Conservation (phyloP, 2,113 vertebrate species). For the Trematocara marginatum region DNA sequence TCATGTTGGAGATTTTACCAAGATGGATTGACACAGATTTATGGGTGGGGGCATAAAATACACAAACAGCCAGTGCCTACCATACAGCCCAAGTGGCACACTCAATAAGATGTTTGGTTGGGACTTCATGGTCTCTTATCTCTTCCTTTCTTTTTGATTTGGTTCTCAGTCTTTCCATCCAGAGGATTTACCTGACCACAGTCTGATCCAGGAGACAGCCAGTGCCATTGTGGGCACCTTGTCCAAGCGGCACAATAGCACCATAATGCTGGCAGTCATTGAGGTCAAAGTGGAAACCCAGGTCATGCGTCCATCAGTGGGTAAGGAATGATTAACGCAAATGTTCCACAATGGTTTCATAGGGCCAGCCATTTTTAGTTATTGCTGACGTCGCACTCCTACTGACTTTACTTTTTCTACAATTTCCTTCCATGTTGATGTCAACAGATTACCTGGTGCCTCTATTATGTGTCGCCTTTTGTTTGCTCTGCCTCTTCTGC, state of each 20-base stretch:
- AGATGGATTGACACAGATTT: background rate
- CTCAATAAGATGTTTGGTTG: background rate
- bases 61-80: background rate
- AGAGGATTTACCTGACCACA: conserved; percentile 82
- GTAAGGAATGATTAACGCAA: conserved; percentile 57
- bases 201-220: conserved; percentile 82
- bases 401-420: background rate
- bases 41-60: background rate
- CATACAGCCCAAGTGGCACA: background rate
- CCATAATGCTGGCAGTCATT: conserved; percentile 84
- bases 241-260: conserved; percentile 87
- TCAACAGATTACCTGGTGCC: conserved; percentile 84
- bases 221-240: conserved; percentile 84
- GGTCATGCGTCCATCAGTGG: conserved; percentile 71
- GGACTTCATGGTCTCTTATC: background rate
- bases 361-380: background rate
- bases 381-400: background rate
- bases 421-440: background rate
- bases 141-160: background rate
- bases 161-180: conserved; percentile 80
- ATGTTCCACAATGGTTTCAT: conserved; percentile 1
- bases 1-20: background rate
- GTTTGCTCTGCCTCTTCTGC: conserved; percentile 85
- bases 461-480: conserved; percentile 79
- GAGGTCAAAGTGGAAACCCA: conserved; percentile 94